Conservation (phyloP, 2,113 vertebrate species). For the Ploceus nigricollis region DNA sequence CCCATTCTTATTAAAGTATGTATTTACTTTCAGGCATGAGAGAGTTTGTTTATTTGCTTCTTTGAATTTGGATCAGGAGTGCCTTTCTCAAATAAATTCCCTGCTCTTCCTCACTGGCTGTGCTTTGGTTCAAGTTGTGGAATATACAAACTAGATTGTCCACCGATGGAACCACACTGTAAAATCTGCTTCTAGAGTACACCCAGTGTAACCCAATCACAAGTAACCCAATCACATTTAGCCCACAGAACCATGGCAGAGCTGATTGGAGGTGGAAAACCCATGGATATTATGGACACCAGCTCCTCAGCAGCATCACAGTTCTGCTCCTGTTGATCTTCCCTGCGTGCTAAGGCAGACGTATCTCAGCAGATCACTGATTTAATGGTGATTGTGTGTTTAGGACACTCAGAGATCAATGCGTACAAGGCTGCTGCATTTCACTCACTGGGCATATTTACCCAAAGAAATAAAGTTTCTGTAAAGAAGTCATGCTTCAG, state of each 20-base stretch:
- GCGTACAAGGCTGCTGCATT: not conserved
- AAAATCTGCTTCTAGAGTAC: not conserved
- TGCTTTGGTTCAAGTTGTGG: not conserved
- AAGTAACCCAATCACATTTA: not conserved
- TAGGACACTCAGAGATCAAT: not conserved
- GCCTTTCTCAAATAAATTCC: not conserved
- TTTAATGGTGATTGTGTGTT: not conserved
- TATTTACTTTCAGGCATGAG: not conserved
- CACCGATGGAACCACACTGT: not conserved
- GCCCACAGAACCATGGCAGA: not conserved
- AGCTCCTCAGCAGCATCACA: not conserved
- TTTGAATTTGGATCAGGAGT: not conserved
- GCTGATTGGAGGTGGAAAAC: not conserved
- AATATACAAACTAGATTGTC: fast-evolving
- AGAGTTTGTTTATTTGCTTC: not conserved
- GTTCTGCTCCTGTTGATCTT: not conserved
- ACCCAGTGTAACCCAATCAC: not conserved
- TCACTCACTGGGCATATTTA: not conserved
- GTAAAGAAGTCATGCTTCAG: not conserved
- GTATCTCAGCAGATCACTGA: not conserved
- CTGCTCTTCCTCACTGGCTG: not conserved
- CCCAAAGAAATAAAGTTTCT: not conserved
- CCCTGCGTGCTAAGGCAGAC: not conserved
- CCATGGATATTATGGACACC: fast-evolving
- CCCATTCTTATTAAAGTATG: not conserved